Evolutionary conservation across 1,140 invertebrate species (phyloP), one percentile per base, ranked within the genome.

Genomic region (Scaptomyza montana): DNA sequence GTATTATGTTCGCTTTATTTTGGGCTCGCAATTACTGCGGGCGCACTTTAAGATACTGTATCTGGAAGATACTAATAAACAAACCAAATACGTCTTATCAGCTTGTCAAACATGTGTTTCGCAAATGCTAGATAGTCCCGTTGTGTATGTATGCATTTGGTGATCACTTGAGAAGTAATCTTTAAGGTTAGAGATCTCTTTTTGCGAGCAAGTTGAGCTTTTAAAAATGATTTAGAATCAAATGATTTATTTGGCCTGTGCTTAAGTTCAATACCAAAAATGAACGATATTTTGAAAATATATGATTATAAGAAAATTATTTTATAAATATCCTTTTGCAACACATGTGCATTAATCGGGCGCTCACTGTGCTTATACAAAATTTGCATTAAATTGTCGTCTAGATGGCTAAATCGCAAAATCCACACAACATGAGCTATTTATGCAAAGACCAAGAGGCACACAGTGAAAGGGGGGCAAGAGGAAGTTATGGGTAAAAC

Each of bases 1-100:
- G 21, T 25, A 25, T 2, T 25, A n/a, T 25, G 21, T 25, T 25
- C 3, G 21, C 5, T 33, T 43, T 51, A 54, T 74, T 64, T 78
- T 19, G 49, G 50, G 47, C 43, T 39, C 13, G 39, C 55, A 47
- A 12, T 16, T 12, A 63, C 46, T 79, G 78, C 81, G 81, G 81
- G 81, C 57, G 13, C 9, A 19, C 46, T 60, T 25, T 25, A 13
- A 84, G 77, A 85, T 80, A 80, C 60, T 69, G 66, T 86, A 86
- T 85, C 81, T 80, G 5, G 16, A 36, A 75, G 78, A 81, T 81
- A 81, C 61, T 10, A 39, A 39, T 10, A 77, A 36, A 30, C 33
- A 78, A 43, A 36, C 46, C 33, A 41, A 45, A 47, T 5, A 5
- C 1, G 39, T 49, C 81, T 78, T 86, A 87, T 81, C 80, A 51